Conservation (phyloP, 2,113 vertebrate species). For the Martes martes region DNA sequence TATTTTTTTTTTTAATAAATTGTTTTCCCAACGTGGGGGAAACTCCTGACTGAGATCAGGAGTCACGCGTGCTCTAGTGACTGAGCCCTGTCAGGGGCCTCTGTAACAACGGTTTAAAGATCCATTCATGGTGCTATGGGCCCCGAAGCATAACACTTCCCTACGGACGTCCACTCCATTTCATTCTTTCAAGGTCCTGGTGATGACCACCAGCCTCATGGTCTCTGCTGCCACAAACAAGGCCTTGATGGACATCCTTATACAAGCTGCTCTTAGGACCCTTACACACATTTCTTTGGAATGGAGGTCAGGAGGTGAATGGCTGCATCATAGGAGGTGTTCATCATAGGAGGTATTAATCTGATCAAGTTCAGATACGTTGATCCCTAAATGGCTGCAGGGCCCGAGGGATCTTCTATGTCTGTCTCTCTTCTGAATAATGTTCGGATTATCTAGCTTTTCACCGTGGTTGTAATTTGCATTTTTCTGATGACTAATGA, state of each 20-base stretch:
- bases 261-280: neutral
- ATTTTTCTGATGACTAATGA: conserved; percentile 1
- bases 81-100: neutral
- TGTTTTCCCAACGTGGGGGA: neutral
- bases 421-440: neutral
- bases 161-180: neutral
- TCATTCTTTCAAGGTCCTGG: neutral
- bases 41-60: neutral
- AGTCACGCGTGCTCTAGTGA: neutral
- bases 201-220: too few relatives aligned
- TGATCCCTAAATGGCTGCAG: neutral
- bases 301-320: neutral
- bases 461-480: neutral
- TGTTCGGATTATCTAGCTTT: neutral
- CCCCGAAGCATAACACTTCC: neutral
- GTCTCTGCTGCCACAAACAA: neutral
- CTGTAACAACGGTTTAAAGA: neutral
- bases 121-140: neutral
- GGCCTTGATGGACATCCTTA: neutral
- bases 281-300: neutral
- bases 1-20: neutral
- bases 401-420: neutral
- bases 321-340: neutral
- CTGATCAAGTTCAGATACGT: neutral
- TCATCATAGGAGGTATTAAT: neutral